Evolutionary conservation across 1,140 invertebrate species (phyloP).

Genomic region (Manduca sexta): DNA sequence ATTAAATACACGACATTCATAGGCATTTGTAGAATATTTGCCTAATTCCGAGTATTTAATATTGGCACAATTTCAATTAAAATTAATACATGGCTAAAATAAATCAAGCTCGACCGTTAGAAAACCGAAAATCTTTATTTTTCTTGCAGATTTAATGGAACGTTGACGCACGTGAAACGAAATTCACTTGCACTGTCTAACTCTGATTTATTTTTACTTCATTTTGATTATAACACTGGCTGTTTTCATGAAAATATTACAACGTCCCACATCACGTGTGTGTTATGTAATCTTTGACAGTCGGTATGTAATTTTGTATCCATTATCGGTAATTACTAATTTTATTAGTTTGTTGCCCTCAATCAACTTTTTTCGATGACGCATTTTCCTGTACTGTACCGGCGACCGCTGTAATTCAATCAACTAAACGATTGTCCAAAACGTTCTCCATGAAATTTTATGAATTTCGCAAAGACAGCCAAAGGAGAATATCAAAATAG

Average conservation of each 20-base stretch:
- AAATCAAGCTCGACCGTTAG: constrained; percentile 6
- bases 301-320: background rate
- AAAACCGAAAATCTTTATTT: constrained; percentile 17
- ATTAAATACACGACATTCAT: no score
- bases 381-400: no score
- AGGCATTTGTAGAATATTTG: background rate
- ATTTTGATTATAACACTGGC: constrained; percentile 1
- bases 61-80: constrained; percentile 10
- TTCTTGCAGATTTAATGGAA: constrained; percentile 31
- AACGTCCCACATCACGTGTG: background rate
- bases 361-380: background rate
- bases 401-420: no score
- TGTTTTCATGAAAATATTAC: constrained; percentile 1
- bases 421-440: no score
- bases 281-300: constrained; percentile 1
- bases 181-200: constrained; percentile 21
- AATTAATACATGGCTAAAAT: constrained; percentile 6
- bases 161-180: constrained; percentile 33
- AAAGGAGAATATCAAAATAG: no score
- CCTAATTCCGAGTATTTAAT: background rate
- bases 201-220: constrained; percentile 29
- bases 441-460: no score
- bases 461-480: no score
- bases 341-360: constrained; percentile 8
- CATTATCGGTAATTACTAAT: constrained; percentile 2